These are phyloP conservation scores for Bruchidius siliquastri DNA, from an alignment of 2,888 invertebrate genomes.

Conservation along the genomic window DNA sequence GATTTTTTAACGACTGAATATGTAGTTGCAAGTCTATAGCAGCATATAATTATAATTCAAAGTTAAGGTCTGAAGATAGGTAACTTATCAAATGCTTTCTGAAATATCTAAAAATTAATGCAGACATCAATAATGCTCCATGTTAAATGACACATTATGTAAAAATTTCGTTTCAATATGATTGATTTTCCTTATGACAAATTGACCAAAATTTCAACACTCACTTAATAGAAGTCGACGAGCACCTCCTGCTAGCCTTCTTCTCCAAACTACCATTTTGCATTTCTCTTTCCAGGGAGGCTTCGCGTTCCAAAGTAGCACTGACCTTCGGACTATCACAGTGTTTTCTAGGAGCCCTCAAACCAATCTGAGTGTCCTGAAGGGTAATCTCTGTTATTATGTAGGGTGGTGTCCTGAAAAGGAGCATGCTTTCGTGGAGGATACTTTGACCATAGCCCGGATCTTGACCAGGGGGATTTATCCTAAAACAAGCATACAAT, in stretches of 20 bases:
- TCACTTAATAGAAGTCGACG: conserved; percentile 58
- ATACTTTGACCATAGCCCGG: conserved; percentile 94
- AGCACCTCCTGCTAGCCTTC: conserved; percentile 55
- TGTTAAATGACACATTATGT: too few species aligned
- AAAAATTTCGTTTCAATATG: too few species aligned
- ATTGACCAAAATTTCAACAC: conserved; percentile 4
- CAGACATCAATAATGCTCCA: too few species aligned
- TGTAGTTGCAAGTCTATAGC: too few species aligned
- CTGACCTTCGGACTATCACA: conserved; percentile 31
- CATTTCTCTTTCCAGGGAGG: conserved; percentile 23
- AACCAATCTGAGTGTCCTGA: conserved; percentile 55
- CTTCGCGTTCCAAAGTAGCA: conserved; percentile 27
- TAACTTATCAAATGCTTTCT: too few species aligned
- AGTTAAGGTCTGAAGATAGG: too few species aligned
- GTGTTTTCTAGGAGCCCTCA: conserved; percentile 17
- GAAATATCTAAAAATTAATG: too few species aligned
- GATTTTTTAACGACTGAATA: too few species aligned
- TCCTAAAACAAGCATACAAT: conserved; percentile 45
- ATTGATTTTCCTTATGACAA: too few species aligned
- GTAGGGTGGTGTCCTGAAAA: conserved; percentile 88
- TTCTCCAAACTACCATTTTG: conserved; percentile 36
- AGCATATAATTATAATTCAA: too few species aligned
- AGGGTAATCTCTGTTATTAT: conserved; percentile 71
- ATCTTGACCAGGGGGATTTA: conserved; percentile 73
- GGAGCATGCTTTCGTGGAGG: conserved; percentile 77